Percentiles rank a stretch among this genome's conserved stretches.
These are phyloP conservation scores for Rhingia campestris DNA, from an alignment of 2,888 invertebrate genomes.

Conservation along the genomic window DNA sequence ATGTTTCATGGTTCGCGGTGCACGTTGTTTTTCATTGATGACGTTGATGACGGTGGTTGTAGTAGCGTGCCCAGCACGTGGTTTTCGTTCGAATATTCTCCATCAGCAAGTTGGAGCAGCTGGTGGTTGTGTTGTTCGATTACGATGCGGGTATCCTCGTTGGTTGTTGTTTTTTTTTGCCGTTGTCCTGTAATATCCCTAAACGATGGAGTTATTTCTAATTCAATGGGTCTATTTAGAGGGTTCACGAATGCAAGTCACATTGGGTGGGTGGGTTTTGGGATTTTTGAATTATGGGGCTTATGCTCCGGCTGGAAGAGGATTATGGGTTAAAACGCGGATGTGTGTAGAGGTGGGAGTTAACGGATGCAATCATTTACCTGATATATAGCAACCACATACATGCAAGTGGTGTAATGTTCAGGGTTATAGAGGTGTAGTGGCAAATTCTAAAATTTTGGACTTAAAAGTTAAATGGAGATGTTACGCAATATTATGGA, in stretches of 20 bases:
- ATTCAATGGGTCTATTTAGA: constrained; percentile 64
- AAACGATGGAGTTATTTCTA: constrained; percentile 68
- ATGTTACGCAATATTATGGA: no score
- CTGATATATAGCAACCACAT: constrained; percentile 64
- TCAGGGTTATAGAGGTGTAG: constrained; percentile 14
- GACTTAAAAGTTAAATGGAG: neutral
- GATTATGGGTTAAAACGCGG: constrained; percentile 23
- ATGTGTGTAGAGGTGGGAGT: neutral
- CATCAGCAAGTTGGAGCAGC: constrained; percentile 53
- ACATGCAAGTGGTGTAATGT: constrained; percentile 60
- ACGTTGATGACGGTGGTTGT: constrained; percentile 54
- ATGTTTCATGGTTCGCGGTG: constrained; percentile 74
- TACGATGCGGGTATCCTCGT: constrained; percentile 23
- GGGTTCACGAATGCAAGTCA: constrained; percentile 39
- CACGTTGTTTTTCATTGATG: constrained; percentile 71
- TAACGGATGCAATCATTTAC: constrained; percentile 32
- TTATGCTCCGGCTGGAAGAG: constrained; percentile 44
- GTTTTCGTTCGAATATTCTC: constrained; percentile 35
- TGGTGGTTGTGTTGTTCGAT: constrained; percentile 63
- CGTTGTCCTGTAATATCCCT: constrained; percentile 37
- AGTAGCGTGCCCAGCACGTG: constrained; percentile 61
- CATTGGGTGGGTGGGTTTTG: constrained; percentile 36
- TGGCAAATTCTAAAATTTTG: neutral
- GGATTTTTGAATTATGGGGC: constrained; percentile 65
- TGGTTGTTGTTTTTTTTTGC: constrained; percentile 34